Conservation (phyloP, 1,140 invertebrate genomes). For the Cheumatopsyche charites region DNA sequence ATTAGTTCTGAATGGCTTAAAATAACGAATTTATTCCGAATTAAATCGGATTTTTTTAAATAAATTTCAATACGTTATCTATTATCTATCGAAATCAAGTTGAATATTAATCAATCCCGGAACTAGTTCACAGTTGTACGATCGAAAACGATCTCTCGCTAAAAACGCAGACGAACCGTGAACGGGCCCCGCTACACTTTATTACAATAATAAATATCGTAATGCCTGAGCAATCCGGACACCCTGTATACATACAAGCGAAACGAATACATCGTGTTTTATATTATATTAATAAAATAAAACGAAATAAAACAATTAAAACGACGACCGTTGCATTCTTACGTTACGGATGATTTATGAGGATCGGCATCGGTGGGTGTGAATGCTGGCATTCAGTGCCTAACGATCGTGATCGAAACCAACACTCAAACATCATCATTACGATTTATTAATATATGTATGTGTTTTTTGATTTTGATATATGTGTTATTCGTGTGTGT, state of each 20-base stretch:
- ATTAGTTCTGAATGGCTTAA: no score
- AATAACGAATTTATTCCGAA: no score
- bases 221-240: background rate
- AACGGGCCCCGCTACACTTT: background rate
- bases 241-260: no score
- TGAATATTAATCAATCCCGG: no score
- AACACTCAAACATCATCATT: constrained; percentile 28
- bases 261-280: background rate
- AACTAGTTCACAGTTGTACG: no score
- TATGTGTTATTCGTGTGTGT: no score
- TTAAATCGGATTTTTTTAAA: no score
- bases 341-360: constrained; percentile 29
- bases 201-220: constrained; percentile 2
- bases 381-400: constrained; percentile 28
- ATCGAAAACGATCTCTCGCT: background rate
- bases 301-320: constrained; percentile 32
- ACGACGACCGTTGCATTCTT: constrained; percentile 23
- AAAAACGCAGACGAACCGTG: background rate
- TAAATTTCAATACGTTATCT: no score
- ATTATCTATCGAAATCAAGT: no score
- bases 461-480: background rate
- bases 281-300: constrained; percentile 20
- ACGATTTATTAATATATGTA: background rate
- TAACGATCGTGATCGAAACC: constrained; percentile 30
- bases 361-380: constrained; percentile 25